Base-by-base conservation (phyloP, 2,888 invertebrate genomes). In the Cynaeus angustus region DNA sequence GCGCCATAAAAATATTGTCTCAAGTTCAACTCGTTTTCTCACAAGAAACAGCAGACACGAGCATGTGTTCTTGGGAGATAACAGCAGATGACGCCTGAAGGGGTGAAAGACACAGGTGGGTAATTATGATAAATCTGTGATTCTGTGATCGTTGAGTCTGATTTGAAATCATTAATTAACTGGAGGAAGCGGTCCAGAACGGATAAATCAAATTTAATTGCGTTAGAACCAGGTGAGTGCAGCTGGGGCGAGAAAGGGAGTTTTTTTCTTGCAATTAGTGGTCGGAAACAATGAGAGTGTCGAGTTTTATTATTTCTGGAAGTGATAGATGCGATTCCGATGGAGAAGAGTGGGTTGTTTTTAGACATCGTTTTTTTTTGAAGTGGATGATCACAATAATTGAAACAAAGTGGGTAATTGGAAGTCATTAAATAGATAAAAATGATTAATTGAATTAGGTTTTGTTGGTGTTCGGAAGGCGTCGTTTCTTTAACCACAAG, bases 171-270 rank as follows among this genome's bases (percentile, higher is more conserved):
- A 50, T 50, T 50, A 50, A 50, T 50, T 50, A 9, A n/a, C 26
- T 10, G 7, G 48, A 50, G 48, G 48, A 50, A 50, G 48, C 28
- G 53, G 53, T 33, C 53, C 53, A 53, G 13, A 7, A 50, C 4
- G 48, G 28, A 33, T 53, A 53, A 53, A 53, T 53, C 53, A 53
- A 30, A n/a, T 13, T 33, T 53, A 53, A 53, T 53, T 53, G 53
- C 16, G 16, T 50, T 50, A 50, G 30, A 28, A 16, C 50, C 50
- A 50, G 50, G 50, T 50, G 50, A 50, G 28, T 50, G 30, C 50
- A 50, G 13, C 50, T 50, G 50, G 50, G 12, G 12, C 8, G 13
- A 9, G 13, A 46, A 16, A 26, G 26, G 46, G 16, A 26, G 46
- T 16, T 46, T 46, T 45, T 46, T 46, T 9, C 46, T 46, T 16